Evolutionary conservation across 2,888 invertebrate genomes (phyloP), one percentile per base, ranked within the genome.

Genomic region (Alloplasta piceator): DNA sequence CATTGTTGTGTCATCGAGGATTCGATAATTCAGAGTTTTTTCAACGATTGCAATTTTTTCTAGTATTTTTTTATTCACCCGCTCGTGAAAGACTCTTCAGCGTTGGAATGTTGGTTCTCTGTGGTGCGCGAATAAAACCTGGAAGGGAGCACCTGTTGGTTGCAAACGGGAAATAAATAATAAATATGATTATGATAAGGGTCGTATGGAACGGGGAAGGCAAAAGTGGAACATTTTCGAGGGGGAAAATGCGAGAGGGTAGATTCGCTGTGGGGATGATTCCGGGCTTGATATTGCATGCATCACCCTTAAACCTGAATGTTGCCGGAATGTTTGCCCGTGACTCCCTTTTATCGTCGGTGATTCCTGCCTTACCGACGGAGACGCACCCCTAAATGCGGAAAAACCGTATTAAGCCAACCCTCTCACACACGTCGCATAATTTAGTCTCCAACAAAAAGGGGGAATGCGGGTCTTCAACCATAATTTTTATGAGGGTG

Each of bases 171-270:
- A 86, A 85, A 88, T 88, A 87, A 87, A 38, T 61, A 41, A 10
- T 10, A 86, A 86, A 87, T 88, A 88, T 87, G 85, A 87, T 84
- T 85, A 87, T 84, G 86, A 86, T 84, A 82, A 74, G 77, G 78
- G 60, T 61, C 50, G 9, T 26, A 26, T 36, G 43, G 38, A 16
- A 61, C 16, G 46, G 38, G 41, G 26, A 6, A 38, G 10, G 41
- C 39, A 48, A n/a, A n/a, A 16, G 64, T 66, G 6, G 7, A 52
- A 56, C 55, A 73, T 56, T 68, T 26, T 64, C 16, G 52, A 39
- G 58, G 58, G 61, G 38, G 12, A 43, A 41, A 78, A 41, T 39
- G 70, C 39, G 16, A 63, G 46, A 50, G 70, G 36, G 58, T 36
- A 9, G 52, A 50, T 36, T 58, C 41, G 60, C 58, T 74, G 41